phyloP scores from a whole-genome alignment of 1,140 invertebrate genomes.

The Piezodorus guildinii region DNA sequence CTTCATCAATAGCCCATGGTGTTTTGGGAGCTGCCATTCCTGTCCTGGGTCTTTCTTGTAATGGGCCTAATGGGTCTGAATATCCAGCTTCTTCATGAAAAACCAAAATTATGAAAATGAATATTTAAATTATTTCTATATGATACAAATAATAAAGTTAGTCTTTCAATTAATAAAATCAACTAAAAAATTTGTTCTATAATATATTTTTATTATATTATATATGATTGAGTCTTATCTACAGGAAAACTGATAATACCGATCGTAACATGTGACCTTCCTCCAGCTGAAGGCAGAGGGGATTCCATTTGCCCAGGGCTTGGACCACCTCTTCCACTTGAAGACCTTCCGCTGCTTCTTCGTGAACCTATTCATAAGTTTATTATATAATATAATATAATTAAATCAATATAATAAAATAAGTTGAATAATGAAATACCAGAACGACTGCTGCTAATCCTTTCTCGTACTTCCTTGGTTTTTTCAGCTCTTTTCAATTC shows the following conservation, averaged over 20 bases:
- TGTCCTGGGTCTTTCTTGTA: conserved; percentile 61
- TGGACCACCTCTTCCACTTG: conserved; percentile 43
- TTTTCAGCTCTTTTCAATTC: conserved; percentile 76
- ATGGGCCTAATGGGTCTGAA: conserved; percentile 60
- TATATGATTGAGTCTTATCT: no score
- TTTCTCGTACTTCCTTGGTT: conserved; percentile 54
- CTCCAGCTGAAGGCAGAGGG: not conserved
- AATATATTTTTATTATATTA: no score
- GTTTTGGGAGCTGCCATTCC: conserved; percentile 37
- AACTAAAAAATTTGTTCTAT: no score
- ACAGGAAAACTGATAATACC: conserved; percentile 29
- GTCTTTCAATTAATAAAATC: no score
- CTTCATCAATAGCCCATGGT: conserved; percentile 49
- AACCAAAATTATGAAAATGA: no score
- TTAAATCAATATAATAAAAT: conserved; percentile 5
- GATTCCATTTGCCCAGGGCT: conserved; percentile 30
- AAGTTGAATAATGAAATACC: conserved; percentile 31
- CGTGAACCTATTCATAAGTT: conserved; percentile 35
- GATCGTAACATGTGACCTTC: conserved; percentile 24
- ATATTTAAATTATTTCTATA: no score
- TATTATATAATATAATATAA: conserved; percentile 23
- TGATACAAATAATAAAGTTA: no score
- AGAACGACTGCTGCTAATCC: conserved; percentile 44
- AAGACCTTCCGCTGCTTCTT: conserved; percentile 43
- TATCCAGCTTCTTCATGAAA: conserved; percentile 50